These are phyloP conservation scores for Drosophila malerkotliana DNA, from an alignment of 1,140 invertebrate species.

Conservation along the genomic window DNA sequence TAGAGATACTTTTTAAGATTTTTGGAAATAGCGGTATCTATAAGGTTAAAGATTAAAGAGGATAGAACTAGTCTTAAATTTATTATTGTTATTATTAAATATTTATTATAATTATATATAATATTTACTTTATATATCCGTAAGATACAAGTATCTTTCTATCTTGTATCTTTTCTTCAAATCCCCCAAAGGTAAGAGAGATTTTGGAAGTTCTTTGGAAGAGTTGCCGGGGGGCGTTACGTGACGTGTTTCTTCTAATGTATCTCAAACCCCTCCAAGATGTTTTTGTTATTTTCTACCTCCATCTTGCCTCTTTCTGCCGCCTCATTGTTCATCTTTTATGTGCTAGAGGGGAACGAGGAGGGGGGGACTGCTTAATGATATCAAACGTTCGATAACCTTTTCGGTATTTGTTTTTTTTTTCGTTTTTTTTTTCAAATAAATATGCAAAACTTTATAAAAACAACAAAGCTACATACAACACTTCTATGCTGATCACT, in stretches of 20 bases:
- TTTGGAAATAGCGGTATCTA: slow-evolving; percentile 18
- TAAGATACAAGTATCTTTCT: no score
- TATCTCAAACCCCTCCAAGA: slow-evolving; percentile 43
- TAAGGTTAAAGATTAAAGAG: slow-evolving; percentile 13
- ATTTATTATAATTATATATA: not conserved
- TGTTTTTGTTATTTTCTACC: slow-evolving; percentile 24
- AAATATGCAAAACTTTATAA: slow-evolving; percentile 73
- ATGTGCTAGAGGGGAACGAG: slow-evolving; percentile 22
- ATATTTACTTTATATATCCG: no score
- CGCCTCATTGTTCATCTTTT: slow-evolving; percentile 79
- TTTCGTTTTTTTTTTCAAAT: not conserved
- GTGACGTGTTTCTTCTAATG: slow-evolving; percentile 69
- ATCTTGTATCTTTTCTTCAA: no score
- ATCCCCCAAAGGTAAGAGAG: not conserved
- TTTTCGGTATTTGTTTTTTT: slow-evolving; percentile 64
- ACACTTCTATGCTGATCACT: slow-evolving; percentile 39
- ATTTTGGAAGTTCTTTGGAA: slow-evolving; percentile 9
- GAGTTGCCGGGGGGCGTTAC: slow-evolving; percentile 52
- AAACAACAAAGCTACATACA: slow-evolving; percentile 6
- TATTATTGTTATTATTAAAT: no score
- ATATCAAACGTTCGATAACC: slow-evolving; percentile 83
- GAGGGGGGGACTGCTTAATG: slow-evolving; percentile 67
- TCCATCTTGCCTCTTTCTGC: slow-evolving; percentile 49
- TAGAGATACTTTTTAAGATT: not conserved
- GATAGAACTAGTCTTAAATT: not conserved